Conservation (phyloP, 2,888 invertebrate species). For the Melanostoma mellinum region DNA sequence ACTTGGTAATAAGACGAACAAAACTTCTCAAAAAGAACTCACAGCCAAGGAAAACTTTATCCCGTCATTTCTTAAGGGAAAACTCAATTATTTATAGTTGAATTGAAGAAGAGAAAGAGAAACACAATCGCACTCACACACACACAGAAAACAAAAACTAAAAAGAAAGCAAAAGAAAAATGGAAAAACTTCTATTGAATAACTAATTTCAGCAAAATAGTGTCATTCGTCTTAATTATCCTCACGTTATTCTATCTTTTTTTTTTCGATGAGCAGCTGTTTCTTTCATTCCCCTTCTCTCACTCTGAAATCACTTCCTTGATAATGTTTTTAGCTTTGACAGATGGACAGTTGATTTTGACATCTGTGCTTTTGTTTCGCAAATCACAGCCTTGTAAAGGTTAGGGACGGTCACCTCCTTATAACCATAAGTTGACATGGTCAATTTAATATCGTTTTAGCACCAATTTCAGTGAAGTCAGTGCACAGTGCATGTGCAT, state of each 20-base stretch:
- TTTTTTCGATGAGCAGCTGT: background rate
- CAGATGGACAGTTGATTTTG: too few relatives aligned
- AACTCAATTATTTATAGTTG: background rate
- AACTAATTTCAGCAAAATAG: background rate
- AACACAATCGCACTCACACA: too few relatives aligned
- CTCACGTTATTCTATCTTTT: background rate
- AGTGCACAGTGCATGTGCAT: too few relatives aligned
- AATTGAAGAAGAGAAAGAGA: background rate
- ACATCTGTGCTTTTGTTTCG: too few relatives aligned
- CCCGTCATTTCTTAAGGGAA: background rate
- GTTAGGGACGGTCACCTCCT: too few relatives aligned
- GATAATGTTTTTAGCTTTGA: background rate
- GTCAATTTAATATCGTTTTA: too few relatives aligned
- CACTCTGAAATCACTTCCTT: constrained; percentile 2
- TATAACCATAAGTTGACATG: too few relatives aligned
- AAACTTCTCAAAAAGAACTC: background rate
- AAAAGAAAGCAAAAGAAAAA: background rate
- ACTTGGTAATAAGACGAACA: background rate
- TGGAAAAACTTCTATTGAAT: background rate
- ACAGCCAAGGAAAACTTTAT: background rate
- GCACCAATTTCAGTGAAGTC: too few relatives aligned
- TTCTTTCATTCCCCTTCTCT: background rate
- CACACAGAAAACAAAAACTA: background rate
- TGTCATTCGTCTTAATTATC: constrained; percentile 4
- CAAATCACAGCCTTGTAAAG: too few relatives aligned